Evolutionary conservation across 2,888 invertebrate genomes (phyloP), one percentile per base, ranked within the genome.

Genomic region (Vanessa cardui): DNA sequence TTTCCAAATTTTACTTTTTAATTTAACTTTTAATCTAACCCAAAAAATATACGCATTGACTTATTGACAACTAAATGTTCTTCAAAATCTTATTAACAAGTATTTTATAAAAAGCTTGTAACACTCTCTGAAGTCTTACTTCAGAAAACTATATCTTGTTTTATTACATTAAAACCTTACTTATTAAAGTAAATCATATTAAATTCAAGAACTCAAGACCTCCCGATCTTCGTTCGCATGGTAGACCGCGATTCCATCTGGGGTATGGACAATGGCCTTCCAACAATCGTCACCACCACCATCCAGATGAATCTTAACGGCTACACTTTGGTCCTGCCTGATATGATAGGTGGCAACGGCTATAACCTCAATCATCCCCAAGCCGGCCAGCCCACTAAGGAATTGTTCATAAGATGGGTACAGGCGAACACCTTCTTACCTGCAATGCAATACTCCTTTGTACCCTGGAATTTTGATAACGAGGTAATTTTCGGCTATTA

Each of bases 391-490:
- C 92, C 94, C 0, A 93, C 93, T 0, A 94, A 94, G 69, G 95
- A 96, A 80, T 83, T 96, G 61, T 96, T 95, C 78, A 94, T 97
- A 44, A 90, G 97, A 78, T 97, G 97, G 97, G 90, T 96, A 58
- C 95, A 97, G 80, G 95, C 96, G 0, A 96, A 95, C 67, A 94
- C 95, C 0, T 97, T 97, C 80, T 94, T 98, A 92, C 97, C 97
- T 0, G 90, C 94, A 0, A 93, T 97, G 88, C 97, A 97, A 85
- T 96, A 96, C 78, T 97, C 97, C 0, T 95, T 94, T 68, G 94
- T 94, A 0, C 97, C 97, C 0, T 98, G 97, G 97, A 95, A 96
- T 71, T 96, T 94, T 80, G 95, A 95, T 78, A 79, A 93, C 15
- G 93, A 95, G 82, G 93, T 90, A 62, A 21, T 16, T 15, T 5